Evolutionary conservation across 2,113 vertebrate genomes (phyloP).

Genomic region (Scolopax mira): DNA sequence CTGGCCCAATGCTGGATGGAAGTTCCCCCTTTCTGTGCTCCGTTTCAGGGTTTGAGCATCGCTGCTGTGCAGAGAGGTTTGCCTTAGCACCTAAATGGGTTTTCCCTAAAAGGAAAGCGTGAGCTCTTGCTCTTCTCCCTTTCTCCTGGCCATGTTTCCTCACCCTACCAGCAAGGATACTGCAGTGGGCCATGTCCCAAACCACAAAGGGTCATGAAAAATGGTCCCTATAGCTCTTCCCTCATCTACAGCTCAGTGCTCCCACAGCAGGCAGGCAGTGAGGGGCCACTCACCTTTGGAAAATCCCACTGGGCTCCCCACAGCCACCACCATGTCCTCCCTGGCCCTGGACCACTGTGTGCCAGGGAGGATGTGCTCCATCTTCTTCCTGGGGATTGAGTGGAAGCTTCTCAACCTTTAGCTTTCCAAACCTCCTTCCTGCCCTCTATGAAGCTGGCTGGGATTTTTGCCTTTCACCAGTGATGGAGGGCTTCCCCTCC

Average conservation of each 20-base stretch:
- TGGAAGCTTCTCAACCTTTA: background rate
- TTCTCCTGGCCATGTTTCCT: background rate
- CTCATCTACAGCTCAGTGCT: fast-evolving
- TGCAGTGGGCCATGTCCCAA: background rate
- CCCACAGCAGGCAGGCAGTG: background rate
- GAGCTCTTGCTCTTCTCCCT: background rate
- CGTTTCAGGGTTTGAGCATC: background rate
- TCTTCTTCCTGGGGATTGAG: background rate
- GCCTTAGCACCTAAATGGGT: background rate
- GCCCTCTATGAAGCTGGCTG: background rate
- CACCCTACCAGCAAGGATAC: background rate
- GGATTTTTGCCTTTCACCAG: background rate
- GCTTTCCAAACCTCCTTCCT: background rate
- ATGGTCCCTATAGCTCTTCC: fast-evolving
- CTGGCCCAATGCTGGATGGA: background rate
- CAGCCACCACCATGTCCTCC: background rate
- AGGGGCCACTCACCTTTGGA: background rate
- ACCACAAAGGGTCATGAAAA: background rate
- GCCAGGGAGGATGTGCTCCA: fast-evolving
- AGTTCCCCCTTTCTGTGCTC: background rate
- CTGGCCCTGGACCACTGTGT: too few species aligned
- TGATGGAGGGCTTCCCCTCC: background rate
- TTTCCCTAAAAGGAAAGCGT: background rate
- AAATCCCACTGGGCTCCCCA: background rate
- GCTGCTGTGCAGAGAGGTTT: background rate